Percentiles rank a stretch among this genome's conserved stretches.
Conservation (phyloP, 2,797 vertebrate species). For the Pogonophryne albipinna region DNA sequence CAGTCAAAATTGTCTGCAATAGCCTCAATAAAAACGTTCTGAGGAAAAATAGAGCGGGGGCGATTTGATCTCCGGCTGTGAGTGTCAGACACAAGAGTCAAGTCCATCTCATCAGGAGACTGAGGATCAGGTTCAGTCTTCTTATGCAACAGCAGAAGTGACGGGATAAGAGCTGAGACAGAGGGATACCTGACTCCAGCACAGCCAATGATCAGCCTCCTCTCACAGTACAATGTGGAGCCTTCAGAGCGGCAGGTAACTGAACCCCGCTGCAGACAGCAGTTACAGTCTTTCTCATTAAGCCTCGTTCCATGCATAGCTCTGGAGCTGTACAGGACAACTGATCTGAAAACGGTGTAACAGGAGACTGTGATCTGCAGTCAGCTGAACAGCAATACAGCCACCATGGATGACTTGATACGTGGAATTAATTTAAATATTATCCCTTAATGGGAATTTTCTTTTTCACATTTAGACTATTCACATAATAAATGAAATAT, state of each 20-base stretch:
- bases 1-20: slow-evolving; percentile 14
- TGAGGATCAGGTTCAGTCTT: slow-evolving; percentile 62
- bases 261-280: slow-evolving; percentile 49
- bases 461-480: background rate
- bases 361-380: slow-evolving; percentile 27
- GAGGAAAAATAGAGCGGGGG: slow-evolving; percentile 20
- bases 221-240: slow-evolving; percentile 48
- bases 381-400: slow-evolving; percentile 24
- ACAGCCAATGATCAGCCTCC: slow-evolving; percentile 32
- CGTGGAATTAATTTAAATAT: slow-evolving; percentile 4
- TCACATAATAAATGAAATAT: background rate
- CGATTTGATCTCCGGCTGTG: slow-evolving; percentile 29
- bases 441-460: background rate
- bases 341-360: slow-evolving; percentile 60
- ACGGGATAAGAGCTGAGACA: slow-evolving; percentile 46
- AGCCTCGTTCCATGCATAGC: slow-evolving; percentile 26
- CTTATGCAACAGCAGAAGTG: slow-evolving; percentile 66
- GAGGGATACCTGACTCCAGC: slow-evolving; percentile 56
- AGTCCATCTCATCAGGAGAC: slow-evolving; percentile 57
- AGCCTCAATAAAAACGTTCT: slow-evolving; percentile 22
- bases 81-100: slow-evolving; percentile 48
- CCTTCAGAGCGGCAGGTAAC: slow-evolving; percentile 66
- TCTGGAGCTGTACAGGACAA: slow-evolving; percentile 33
- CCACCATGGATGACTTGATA: background rate
- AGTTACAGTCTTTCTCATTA: slow-evolving; percentile 50